Evolutionary conservation across 1,140 invertebrate species (phyloP), one percentile per base, ranked within the genome.

Genomic region (Temnothorax nylanderi): DNA sequence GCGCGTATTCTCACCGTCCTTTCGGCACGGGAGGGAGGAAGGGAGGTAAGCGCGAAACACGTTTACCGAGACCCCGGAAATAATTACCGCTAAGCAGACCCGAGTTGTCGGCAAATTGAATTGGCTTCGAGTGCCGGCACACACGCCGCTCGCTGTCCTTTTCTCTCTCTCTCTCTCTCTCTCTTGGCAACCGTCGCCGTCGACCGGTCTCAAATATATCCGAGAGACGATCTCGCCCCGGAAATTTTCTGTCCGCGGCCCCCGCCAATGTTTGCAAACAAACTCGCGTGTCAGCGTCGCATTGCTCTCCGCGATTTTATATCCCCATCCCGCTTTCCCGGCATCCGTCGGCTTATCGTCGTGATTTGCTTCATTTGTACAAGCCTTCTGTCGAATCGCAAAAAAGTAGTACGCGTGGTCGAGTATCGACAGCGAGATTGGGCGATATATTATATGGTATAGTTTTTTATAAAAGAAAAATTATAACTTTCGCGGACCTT

Each of bases 241-340:
- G 54, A 78, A 90, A 90, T 87, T 82, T 76, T 84, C 32, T 41
- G 41, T 47, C 49, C 56, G 56, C 76, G 56, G 41, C 71, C 47
- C 18, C 47, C 18, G 65, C 41, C 11, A 32, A 51, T 87, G 62
- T 89, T 89, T 89, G 85, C 76, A 89, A 89, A 89, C 88, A 89
- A 71, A 87, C 85, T 82, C 49, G 62, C 64, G 21, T 26, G 49
- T 54, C 47, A 37, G 47, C 5, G 54, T 51, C 13, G 18, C 32
- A 13, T 62, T 4, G 64, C 13, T 10, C 54, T 8, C 7, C 58
- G 47, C 47, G 65, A 58, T 81, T 81, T 56, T 34, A 37, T 54
- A 56, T 74, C 10, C 10, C 34, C 32, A 37, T 32, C 34, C 34
- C 37, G 64, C 8, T 21, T 41, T 32, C 74, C 11, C 13, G 41